Conservation (phyloP, 2,113 vertebrate genomes). For the Xiphorhynchus elegans region DNA sequence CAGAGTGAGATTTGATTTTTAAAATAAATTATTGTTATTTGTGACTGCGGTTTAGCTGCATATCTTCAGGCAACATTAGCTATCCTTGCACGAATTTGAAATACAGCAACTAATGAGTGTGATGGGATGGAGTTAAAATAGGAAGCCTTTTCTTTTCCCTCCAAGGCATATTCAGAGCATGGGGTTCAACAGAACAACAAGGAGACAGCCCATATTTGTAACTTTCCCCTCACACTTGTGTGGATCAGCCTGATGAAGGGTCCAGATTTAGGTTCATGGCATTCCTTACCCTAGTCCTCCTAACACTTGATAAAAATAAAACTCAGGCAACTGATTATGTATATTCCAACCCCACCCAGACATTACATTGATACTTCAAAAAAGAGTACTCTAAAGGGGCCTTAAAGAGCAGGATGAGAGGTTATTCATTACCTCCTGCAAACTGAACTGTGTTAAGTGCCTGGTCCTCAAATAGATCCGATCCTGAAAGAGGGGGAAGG, state of each 20-base stretch:
- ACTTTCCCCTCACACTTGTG: background rate
- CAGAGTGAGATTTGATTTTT: slow-evolving; percentile 31
- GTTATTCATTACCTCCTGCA: slow-evolving; percentile 56
- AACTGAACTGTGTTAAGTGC: slow-evolving; percentile 25
- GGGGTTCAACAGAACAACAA: background rate
- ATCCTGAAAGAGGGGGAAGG: slow-evolving; percentile 19
- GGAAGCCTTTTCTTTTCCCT: slow-evolving; percentile 7
- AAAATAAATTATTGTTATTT: slow-evolving; percentile 21
- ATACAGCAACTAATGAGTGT: background rate
- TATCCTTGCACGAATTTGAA: slow-evolving; percentile 39
- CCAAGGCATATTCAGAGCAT: background rate
- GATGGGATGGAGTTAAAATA: background rate
- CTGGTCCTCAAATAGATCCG: slow-evolving; percentile 23
- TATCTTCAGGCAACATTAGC: slow-evolving; percentile 1
- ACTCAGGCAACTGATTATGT: background rate
- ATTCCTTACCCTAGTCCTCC: slow-evolving; percentile 21
- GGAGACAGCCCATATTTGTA: slow-evolving; percentile 7
- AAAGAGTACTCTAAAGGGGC: slow-evolving; percentile 9
- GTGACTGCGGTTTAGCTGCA: background rate
- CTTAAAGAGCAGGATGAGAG: slow-evolving; percentile 52
- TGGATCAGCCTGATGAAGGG: slow-evolving; percentile 21
- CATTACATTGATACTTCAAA: slow-evolving; percentile 46
- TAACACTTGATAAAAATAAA: slow-evolving; percentile 57
- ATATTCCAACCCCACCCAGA: background rate
- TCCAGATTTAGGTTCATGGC: slow-evolving; percentile 27